Evolutionary conservation across 2,888 invertebrate species (phyloP).

Genomic region (Campopleginae sp.): DNA sequence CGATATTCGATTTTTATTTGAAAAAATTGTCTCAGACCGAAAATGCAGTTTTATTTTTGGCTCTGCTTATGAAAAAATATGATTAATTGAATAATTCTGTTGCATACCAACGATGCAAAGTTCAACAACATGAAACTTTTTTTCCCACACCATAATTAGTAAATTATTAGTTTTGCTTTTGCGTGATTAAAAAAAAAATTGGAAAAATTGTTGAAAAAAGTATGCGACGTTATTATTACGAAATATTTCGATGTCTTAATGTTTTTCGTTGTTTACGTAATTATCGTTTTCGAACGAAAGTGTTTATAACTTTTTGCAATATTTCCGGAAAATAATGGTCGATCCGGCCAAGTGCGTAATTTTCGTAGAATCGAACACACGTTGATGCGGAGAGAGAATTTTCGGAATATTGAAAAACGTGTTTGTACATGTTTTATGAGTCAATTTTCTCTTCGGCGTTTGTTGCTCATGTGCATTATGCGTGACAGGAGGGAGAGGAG

Average conservation of each 20-base stretch:
- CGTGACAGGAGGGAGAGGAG: slow-evolving; percentile 8
- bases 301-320: background rate
- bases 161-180: background rate
- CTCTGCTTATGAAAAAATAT: too few species aligned
- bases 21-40: too few species aligned
- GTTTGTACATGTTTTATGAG: background rate
- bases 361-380: background rate
- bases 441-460: background rate
- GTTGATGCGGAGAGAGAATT: background rate
- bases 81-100: too few species aligned
- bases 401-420: background rate
- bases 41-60: too few species aligned
- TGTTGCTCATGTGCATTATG: background rate
- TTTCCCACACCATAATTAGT: background rate
- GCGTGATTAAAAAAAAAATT: background rate
- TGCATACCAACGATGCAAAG: too few species aligned
- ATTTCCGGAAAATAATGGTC: background rate
- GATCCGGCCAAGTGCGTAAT: background rate
- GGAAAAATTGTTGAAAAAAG: background rate
- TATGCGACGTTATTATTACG: background rate
- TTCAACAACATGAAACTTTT: too few species aligned
- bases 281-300: background rate
- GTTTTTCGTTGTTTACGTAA: background rate
- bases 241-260: background rate
- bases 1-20: too few species aligned